phyloP scores from a whole-genome alignment of 1,140 invertebrate genomes.

The Agrypnia vestita region DNA sequence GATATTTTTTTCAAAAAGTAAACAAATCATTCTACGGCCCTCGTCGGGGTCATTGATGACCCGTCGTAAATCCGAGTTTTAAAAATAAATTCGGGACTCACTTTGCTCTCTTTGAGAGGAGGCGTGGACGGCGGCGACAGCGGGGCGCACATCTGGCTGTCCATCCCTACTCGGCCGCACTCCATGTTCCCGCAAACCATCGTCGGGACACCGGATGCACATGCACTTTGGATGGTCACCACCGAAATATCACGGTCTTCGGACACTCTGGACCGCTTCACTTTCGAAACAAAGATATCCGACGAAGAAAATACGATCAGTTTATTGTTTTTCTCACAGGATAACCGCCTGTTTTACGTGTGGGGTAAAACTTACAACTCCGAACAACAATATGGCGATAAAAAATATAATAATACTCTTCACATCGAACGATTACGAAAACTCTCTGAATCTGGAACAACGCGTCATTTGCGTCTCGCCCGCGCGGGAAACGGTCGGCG shows the following conservation, averaged over 20 bases:
- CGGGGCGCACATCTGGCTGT: constrained; percentile 67
- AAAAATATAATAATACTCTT: constrained; percentile 14
- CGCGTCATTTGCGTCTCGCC: neutral
- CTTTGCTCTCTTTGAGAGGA: constrained; percentile 71
- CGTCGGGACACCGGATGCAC: constrained; percentile 1
- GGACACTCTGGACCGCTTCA: neutral
- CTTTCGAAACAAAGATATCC: constrained; percentile 28
- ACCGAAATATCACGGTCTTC: neutral
- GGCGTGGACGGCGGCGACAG: constrained; percentile 72
- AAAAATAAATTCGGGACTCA: constrained; percentile 62
- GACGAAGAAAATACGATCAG: neutral
- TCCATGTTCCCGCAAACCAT: constrained; percentile 53
- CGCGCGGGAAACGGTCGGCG: constrained; percentile 4
- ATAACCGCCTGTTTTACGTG: neutral
- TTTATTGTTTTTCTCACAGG: neutral
- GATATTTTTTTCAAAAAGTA: no score
- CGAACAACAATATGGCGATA: neutral
- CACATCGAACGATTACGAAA: constrained; percentile 11
- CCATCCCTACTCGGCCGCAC: constrained; percentile 19
- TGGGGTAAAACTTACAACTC: constrained; percentile 6
- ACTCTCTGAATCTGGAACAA: constrained; percentile 12
- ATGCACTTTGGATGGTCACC: constrained; percentile 23
- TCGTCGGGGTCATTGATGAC: no score
- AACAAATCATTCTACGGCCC: no score
- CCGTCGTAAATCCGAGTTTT: no score